phyloP scores from a whole-genome alignment of 2,113 vertebrate species.

The Malurus elegans region DNA sequence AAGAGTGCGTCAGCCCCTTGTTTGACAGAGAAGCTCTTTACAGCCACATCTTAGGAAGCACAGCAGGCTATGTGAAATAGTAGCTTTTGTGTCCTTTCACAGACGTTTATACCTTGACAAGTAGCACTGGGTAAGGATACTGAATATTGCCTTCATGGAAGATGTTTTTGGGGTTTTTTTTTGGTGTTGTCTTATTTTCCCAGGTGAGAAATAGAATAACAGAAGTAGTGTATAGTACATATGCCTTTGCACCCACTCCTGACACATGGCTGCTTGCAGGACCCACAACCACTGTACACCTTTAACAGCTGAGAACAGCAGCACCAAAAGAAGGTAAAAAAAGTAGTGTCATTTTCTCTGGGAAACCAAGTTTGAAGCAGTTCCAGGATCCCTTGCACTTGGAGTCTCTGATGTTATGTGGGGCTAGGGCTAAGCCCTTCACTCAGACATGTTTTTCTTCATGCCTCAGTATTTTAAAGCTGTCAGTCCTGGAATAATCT shows the following conservation, averaged over 20 bases:
- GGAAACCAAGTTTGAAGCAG: neutral
- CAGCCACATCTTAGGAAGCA: neutral
- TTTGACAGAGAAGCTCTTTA: neutral
- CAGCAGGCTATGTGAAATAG: neutral
- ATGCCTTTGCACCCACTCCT: neutral
- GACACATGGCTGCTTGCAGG: fast-evolving
- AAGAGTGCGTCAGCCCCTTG: neutral
- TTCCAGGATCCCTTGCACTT: neutral
- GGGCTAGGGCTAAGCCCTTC: neutral
- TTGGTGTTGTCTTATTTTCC: neutral
- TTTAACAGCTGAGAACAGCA: neutral
- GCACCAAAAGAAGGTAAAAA: fast-evolving
- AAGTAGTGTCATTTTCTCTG: neutral
- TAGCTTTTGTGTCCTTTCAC: neutral
- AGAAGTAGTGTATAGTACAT: fast-evolving
- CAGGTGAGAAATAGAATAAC: neutral
- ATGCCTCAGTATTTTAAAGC: neutral
- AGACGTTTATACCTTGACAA: neutral
- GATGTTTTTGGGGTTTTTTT: neutral
- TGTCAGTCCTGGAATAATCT: neutral
- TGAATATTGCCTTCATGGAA: neutral
- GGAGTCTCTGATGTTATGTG: neutral
- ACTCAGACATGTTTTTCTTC: neutral
- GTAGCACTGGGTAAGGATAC: neutral
- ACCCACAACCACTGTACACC: neutral